These are phyloP conservation scores for Hydrochoerus hydrochaeris DNA, from an alignment of 2,113 vertebrate species.

Conservation along the genomic window DNA sequence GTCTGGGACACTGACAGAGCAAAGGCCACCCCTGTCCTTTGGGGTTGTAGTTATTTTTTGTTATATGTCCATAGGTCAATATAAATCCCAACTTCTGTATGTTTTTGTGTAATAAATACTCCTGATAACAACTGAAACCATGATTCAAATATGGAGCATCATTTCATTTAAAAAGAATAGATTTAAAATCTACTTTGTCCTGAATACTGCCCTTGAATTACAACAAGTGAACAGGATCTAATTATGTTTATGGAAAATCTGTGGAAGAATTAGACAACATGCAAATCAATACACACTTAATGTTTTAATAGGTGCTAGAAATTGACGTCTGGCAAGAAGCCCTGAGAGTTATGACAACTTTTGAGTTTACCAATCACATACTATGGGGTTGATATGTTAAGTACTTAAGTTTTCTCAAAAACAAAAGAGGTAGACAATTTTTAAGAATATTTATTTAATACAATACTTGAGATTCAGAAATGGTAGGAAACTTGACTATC, in stretches of 20 bases:
- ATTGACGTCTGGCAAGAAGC: background rate
- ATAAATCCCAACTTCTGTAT: background rate
- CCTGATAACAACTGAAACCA: background rate
- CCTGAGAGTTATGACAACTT: background rate
- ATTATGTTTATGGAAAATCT: background rate
- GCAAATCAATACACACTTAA: background rate
- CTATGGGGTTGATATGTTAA: background rate
- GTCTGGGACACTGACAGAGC: fast-evolving
- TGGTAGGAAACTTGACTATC: background rate
- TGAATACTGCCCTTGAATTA: background rate
- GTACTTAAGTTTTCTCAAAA: background rate
- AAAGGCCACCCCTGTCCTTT: background rate
- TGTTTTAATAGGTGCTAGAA: background rate
- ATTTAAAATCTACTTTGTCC: background rate
- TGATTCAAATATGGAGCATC: background rate
- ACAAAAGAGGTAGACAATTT: background rate
- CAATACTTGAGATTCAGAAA: background rate
- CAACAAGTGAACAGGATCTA: background rate
- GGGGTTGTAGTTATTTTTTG: background rate
- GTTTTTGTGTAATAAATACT: background rate
- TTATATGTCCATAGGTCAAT: background rate
- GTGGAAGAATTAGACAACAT: background rate
- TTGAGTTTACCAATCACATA: background rate
- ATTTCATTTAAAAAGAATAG: background rate
- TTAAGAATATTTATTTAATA: background rate